Evolutionary conservation across 1,140 invertebrate species (phyloP).

Genomic region (Zaprionus davidi): DNA sequence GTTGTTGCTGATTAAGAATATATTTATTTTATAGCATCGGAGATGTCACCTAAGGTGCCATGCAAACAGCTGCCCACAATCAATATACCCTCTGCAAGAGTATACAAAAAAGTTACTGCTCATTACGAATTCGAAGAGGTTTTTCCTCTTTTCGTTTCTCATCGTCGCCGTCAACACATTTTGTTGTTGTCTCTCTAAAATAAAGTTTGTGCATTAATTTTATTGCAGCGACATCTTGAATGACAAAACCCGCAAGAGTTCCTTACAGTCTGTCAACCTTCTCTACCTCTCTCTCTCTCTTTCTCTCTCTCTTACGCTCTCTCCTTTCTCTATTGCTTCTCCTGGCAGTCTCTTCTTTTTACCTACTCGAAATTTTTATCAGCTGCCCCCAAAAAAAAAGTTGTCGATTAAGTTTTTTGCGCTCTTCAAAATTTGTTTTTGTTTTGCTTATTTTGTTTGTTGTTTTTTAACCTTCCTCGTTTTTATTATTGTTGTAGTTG

Average conservation of each 20-base stretch:
- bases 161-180: constrained; percentile 11
- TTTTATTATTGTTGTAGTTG: constrained; percentile 16
- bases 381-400: constrained; percentile 50
- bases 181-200: constrained; percentile 45
- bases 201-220: constrained; percentile 81
- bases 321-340: neutral
- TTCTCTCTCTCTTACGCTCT: neutral
- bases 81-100: too few relatives aligned
- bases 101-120: constrained; percentile 51
- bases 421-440: constrained; percentile 40
- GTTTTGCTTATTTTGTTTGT: constrained; percentile 26
- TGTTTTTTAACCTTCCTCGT: constrained; percentile 9
- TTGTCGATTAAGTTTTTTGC: constrained; percentile 76
- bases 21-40: too few relatives aligned
- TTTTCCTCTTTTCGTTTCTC: constrained; percentile 19
- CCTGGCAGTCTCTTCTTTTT: constrained; percentile 3
- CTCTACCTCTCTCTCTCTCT: neutral
- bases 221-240: constrained; percentile 74
- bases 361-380: constrained; percentile 39
- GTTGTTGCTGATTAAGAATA: too few relatives aligned
- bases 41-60: too few relatives aligned
- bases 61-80: too few relatives aligned
- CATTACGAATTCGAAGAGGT: constrained; percentile 75
- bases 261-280: neutral
- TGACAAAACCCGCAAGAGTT: constrained; percentile 56